phyloP scores from a whole-genome alignment of 1,140 invertebrate species.

The Harlomillsia oculata region DNA sequence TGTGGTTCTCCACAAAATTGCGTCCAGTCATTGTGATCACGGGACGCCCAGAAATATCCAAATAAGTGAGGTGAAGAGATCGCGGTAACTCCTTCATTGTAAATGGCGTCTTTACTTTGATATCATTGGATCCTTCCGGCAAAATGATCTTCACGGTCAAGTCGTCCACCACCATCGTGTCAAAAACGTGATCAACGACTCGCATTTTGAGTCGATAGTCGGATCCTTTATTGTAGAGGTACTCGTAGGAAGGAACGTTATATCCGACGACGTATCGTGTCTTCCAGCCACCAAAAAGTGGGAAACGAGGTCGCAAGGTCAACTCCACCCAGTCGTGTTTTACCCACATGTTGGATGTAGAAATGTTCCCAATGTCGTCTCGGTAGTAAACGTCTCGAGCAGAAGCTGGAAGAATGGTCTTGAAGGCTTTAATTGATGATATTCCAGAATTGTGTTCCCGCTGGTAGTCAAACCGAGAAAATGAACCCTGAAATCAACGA shows the following conservation, averaged over 20 bases:
- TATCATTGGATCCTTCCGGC: constrained; percentile 79
- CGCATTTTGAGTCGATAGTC: constrained; percentile 82
- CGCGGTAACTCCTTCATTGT: constrained; percentile 62
- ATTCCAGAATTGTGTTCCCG: constrained; percentile 72
- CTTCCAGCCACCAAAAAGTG: constrained; percentile 97
- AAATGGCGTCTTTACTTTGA: constrained; percentile 76
- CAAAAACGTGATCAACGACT: constrained; percentile 88
- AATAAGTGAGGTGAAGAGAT: constrained; percentile 78
- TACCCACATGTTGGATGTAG: constrained; percentile 82
- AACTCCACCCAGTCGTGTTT: constrained; percentile 87
- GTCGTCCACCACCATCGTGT: constrained; percentile 92
- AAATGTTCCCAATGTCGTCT: constrained; percentile 99
- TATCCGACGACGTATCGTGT: constrained; percentile 95
- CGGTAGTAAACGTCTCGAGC: constrained; percentile 86
- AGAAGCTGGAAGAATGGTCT: constrained; percentile 81
- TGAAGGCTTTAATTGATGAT: constrained; percentile 82
- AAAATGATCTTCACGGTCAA: constrained; percentile 83
- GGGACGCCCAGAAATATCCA: constrained; percentile 86
- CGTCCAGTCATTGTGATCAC: constrained; percentile 75
- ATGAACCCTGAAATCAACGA: constrained; percentile 55
- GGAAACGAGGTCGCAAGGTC: constrained; percentile 88
- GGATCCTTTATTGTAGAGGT: constrained; percentile 64
- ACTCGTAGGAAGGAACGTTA: constrained; percentile 94
- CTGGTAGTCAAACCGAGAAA: constrained; percentile 91
- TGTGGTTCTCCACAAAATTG: constrained; percentile 93